phyloP scores from a whole-genome alignment of 2,113 vertebrate genomes.

The Noctilio leporinus region DNA sequence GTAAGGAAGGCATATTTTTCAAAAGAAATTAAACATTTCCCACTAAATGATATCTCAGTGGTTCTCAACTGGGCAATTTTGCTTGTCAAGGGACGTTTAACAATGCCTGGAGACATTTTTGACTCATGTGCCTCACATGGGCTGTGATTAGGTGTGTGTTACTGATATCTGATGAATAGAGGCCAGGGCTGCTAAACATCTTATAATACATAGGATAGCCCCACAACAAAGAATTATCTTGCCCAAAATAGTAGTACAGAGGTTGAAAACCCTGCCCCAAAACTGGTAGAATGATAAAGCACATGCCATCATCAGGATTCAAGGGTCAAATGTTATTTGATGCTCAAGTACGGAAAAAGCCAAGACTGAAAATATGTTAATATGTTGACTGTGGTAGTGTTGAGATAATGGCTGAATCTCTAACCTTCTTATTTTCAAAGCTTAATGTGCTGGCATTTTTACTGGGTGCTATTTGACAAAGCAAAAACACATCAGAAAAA shows the following conservation, averaged over 20 bases:
- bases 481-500: background rate
- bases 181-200: background rate
- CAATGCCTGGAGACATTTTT: background rate
- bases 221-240: background rate
- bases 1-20: background rate
- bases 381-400: background rate
- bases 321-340: background rate
- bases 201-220: background rate
- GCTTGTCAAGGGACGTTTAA: background rate
- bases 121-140: background rate
- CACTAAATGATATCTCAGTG: background rate
- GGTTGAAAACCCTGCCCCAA: background rate
- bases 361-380: background rate
- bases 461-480: background rate
- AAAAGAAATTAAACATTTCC: background rate
- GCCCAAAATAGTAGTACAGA: background rate
- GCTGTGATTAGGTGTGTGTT: background rate
- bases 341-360: background rate
- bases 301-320: background rate
- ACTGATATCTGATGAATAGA: background rate
- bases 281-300: background rate
- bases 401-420: background rate
- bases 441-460: background rate
- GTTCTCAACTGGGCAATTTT: background rate
- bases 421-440: background rate